Evolutionary conservation across 2,888 invertebrate genomes (phyloP).

Genomic region (Nebria brevicollis): DNA sequence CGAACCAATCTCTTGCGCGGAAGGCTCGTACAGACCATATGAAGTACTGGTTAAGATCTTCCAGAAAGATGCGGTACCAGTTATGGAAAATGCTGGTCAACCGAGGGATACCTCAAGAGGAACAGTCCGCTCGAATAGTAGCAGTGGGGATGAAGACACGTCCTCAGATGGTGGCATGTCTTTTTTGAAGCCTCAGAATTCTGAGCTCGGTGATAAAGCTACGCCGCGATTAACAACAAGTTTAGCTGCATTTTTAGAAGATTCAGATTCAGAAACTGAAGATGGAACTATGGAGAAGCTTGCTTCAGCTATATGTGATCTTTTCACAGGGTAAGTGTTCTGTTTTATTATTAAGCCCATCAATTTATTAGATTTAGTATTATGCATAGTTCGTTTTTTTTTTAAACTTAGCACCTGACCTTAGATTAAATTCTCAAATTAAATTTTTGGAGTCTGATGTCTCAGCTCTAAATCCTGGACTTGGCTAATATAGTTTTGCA

Average conservation of each 20-base stretch:
- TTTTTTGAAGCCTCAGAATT: constrained; percentile 55
- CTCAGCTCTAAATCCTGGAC: not conserved
- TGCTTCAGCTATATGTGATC: constrained; percentile 77
- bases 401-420: not conserved
- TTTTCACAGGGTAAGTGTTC: constrained; percentile 75
- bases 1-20: constrained; percentile 76
- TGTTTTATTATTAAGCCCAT: not conserved
- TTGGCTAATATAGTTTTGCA: not conserved
- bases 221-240: constrained; percentile 64
- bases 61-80: constrained; percentile 56
- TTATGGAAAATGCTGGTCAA: constrained; percentile 25
- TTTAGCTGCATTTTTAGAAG: constrained; percentile 67
- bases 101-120: constrained; percentile 47
- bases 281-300: constrained; percentile 76
- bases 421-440: constrained; percentile 5
- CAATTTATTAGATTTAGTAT: not conserved
- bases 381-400: not conserved
- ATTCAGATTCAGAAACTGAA: constrained; percentile 81
- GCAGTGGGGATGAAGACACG: constrained; percentile 60
- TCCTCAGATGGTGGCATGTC: constrained; percentile 59
- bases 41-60: constrained; percentile 74
- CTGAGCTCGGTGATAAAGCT: constrained; percentile 47
- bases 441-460: constrained; percentile 1
- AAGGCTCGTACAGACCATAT: constrained; percentile 77
- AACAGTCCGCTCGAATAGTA: constrained; percentile 54